Evolutionary conservation across 2,113 vertebrate species (phyloP).

Genomic region (Otolemur garnettii): DNA sequence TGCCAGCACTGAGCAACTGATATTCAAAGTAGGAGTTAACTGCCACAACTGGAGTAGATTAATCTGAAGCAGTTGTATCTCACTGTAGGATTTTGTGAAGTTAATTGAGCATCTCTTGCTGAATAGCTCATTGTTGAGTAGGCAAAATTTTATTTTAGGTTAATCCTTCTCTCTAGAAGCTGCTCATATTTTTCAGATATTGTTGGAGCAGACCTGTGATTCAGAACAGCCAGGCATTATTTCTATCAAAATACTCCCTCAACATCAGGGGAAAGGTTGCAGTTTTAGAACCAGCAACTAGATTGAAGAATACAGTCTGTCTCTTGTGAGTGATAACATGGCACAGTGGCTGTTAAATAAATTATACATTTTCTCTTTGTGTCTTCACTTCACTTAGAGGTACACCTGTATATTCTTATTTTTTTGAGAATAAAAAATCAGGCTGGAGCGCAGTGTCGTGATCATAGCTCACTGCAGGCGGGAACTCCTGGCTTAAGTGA

Average conservation of each 20-base stretch:
- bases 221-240: background rate
- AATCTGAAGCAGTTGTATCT: conserved; percentile 18
- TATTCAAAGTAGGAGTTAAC: conserved; percentile 26
- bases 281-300: background rate
- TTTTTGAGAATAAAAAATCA: too few relatives aligned
- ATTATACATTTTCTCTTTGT: background rate
- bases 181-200: background rate
- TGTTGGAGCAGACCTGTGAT: background rate
- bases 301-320: background rate
- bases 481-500: too few relatives aligned
- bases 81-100: background rate
- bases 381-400: conserved; percentile 34
- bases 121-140: background rate
- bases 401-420: background rate
- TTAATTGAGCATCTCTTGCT: conserved; percentile 38
- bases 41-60: background rate
- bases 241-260: background rate
- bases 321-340: background rate
- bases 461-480: too few relatives aligned
- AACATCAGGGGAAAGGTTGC: background rate
- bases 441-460: too few relatives aligned
- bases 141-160: background rate
- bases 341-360: background rate
- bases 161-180: background rate
- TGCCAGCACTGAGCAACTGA: background rate